Evolutionary conservation across 2,113 vertebrate genomes (phyloP), one percentile per base, ranked within the genome.

Genomic region (Barbus barbus): DNA sequence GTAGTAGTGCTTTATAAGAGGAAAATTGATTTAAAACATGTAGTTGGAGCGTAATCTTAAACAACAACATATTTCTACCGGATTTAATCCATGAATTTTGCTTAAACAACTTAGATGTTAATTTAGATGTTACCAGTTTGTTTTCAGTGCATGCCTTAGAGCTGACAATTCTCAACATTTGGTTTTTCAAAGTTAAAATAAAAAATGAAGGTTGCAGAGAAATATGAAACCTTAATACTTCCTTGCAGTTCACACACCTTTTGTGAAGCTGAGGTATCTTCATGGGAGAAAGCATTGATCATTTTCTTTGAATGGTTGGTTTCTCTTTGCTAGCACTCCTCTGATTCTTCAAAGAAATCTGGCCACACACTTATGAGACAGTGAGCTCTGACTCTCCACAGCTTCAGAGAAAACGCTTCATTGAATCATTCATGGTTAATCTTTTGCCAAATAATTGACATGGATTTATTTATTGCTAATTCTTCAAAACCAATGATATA

Each of bases 261-360:
- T 69, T 69, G 9, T 38, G 65, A 69, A 69, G 33, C 33, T 26
- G 38, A 8, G 13, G 71, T 73, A 24, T 73, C 12, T 74, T 46
- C n/a, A 46, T 18, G n/a, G 71, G 24, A 12, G 24, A 46, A 9
- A 12, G 0, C 31, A 69, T n/a, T 38, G 18, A 36, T 38, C 18
- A 26, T 74, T 74, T 74, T 74, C 41, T 74, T 26, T 9, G 71
- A 74, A 26, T 74, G 14, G n/a, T 74, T 41, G 71, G 36, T n/a
- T 46, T 74, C 41, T 69, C 33, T 22, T 33, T 33, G 4, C 65
- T 38, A 69, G 18, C 31, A 22, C 31, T 69, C n/a, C n/a, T 5
- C 7, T 72, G 22, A 73, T 73, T 73, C 38, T 73, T 74, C 38
- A 74, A 26, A 26, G 71, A 74, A 41, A 26, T 46, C 8, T 74